Evolutionary conservation across 2,113 vertebrate species (phyloP), one percentile per base, ranked within the genome.

Genomic region (Romanogobio albipinnatus): DNA sequence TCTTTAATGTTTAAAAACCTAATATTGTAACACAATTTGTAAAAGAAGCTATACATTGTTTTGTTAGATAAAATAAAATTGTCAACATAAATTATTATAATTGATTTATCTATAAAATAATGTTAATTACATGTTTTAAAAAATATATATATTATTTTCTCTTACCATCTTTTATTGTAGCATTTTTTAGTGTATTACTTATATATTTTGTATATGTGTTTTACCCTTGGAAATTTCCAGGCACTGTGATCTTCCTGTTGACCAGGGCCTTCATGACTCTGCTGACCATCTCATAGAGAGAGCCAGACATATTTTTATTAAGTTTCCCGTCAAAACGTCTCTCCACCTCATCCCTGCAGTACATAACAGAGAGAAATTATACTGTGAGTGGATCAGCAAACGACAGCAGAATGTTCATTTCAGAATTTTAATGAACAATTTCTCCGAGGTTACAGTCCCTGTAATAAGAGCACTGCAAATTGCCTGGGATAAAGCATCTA

Each of bases 181-280:
- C 1, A 2, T 15, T 53, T 53, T 15, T 53, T 17, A 14, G 49
- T 53, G 5, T 56, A 22, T 56, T 56, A 22, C 19, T 56, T 56
- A 3, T 19, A 17, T 56, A 17, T 56, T 19, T 56, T 19, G 43
- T 61, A 53, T 39, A 6, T 58, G 61, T 45, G 73, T 29, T 45
- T 82, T 87, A 99, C 98, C 98, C 98, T 87, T 97, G 96, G 93
- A 99, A 99, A 92, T 98, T 99, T 86, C 98, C 98, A 0, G 98
- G 98, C n/a, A 99, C 98, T 0, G 98, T 99, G 93, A 99, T 99
- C 94, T 99, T 99, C 89, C 98, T 96, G 90, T 99, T 99, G 87
- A 99, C 97, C 71, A 99, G 93, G 0, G 98, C 96, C 89, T 99
- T 99, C 98, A 99, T 99, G 87, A 99, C 97, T 1, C 98, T 93